These are phyloP conservation scores for Seriola dumerili DNA, from an alignment of 2,113 vertebrate genomes.

Conservation along the genomic window DNA sequence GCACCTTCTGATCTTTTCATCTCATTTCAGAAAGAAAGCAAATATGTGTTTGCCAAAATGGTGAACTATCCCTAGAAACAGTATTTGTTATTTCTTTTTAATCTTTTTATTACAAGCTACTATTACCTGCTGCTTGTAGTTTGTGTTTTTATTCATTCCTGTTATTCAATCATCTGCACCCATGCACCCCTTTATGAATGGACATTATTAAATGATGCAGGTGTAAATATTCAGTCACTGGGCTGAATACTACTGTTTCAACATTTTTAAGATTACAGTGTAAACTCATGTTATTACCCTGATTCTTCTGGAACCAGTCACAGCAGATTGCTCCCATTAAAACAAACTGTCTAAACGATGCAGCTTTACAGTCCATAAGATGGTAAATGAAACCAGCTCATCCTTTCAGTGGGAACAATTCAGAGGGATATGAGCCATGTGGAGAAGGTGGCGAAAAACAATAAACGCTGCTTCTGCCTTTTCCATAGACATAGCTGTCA, in stretches of 20 bases:
- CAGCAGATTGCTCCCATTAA: slow-evolving; percentile 7
- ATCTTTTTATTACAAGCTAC: too few relatives aligned
- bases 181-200: too few relatives aligned
- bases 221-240: not conserved
- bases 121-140: too few relatives aligned
- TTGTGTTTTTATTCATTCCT: too few relatives aligned
- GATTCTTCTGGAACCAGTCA: not conserved
- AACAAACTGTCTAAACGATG: not conserved
- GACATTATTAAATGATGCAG: not conserved
- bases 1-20: too few relatives aligned
- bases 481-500: not conserved
- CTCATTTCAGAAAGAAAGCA: too few relatives aligned
- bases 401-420: not conserved
- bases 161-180: too few relatives aligned
- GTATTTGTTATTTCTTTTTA: not conserved
- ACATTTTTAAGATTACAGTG: not conserved
- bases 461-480: not conserved
- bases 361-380: slow-evolving; percentile 15
- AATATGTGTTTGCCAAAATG: too few relatives aligned
- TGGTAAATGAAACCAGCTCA: slow-evolving; percentile 9
- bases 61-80: too few relatives aligned
- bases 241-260: not conserved
- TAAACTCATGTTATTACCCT: not conserved
- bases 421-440: not conserved
- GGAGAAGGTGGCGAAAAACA: not conserved